Conservation (phyloP, 2,113 vertebrate genomes). For the Scopus umbretta region DNA sequence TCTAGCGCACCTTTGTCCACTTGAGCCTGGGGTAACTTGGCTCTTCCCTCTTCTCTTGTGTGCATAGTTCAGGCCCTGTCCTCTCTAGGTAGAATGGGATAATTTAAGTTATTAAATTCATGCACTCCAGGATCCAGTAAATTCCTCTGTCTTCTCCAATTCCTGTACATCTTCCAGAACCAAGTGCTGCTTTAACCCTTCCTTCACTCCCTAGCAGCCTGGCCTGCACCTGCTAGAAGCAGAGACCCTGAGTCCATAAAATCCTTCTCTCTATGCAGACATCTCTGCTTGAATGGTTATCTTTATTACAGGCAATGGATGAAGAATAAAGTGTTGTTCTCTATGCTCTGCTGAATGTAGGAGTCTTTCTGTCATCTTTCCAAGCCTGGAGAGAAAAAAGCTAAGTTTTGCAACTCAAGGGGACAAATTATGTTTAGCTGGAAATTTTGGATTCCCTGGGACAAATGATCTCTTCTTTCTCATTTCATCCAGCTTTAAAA, state of each 20-base stretch:
- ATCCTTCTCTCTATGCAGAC: background rate
- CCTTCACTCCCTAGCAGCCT: background rate
- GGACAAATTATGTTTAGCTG: background rate
- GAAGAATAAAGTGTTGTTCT: background rate
- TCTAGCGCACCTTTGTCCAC: background rate
- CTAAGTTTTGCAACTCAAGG: background rate
- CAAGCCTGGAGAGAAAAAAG: background rate
- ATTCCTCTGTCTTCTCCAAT: slow-evolving; percentile 43
- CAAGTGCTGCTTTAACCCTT: slow-evolving; percentile 31
- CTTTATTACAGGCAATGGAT: background rate
- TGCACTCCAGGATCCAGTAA: background rate
- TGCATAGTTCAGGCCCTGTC: background rate
- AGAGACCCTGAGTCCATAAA: background rate
- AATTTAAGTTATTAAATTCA: slow-evolving; percentile 23
- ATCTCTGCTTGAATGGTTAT: background rate
- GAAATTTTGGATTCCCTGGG: background rate
- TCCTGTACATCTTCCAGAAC: slow-evolving; percentile 30
- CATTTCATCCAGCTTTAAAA: background rate
- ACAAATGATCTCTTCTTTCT: background rate
- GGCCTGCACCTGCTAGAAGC: slow-evolving; percentile 20
- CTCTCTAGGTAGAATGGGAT: background rate
- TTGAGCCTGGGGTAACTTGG: background rate
- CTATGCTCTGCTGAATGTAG: background rate
- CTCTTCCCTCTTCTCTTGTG: background rate
- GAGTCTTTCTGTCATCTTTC: background rate